Conservation (phyloP, 2,888 invertebrate species). For the Drosophila cracens region DNA sequence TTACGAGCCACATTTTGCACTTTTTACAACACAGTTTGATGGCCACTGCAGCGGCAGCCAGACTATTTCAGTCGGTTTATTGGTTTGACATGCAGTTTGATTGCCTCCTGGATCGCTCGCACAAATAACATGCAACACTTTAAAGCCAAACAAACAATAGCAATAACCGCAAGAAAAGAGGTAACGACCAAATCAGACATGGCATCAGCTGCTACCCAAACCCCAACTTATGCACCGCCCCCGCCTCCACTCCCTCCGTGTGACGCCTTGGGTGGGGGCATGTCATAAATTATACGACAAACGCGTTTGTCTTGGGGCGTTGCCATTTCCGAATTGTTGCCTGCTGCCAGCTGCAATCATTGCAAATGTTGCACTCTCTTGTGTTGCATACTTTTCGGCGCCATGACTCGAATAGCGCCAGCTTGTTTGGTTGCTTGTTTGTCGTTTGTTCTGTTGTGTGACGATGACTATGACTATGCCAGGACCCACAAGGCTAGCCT, state of each 20-base stretch:
- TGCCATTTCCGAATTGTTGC: constrained; percentile 52
- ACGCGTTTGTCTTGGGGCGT: constrained; percentile 73
- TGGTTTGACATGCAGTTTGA: constrained; percentile 76
- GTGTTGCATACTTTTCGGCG: constrained; percentile 75
- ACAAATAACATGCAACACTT: constrained; percentile 79
- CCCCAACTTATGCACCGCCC: background rate
- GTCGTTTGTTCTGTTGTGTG: constrained; percentile 4
- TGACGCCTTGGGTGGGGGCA: constrained; percentile 25
- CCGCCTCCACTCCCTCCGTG: background rate
- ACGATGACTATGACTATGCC: constrained; percentile 4
- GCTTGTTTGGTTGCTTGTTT: constrained; percentile 1
- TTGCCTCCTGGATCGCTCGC: constrained; percentile 39
- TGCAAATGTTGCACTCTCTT: constrained; percentile 71
- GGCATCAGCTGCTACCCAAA: constrained; percentile 43
- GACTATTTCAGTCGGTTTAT: constrained; percentile 35
- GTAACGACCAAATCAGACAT: constrained; percentile 68
- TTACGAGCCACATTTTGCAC: constrained; percentile 53
- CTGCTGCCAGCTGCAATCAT: constrained; percentile 72
- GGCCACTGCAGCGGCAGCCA: constrained; percentile 40
- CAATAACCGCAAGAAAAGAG: constrained; percentile 3
- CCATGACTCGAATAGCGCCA: constrained; percentile 13
- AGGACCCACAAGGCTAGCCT: constrained; percentile 31
- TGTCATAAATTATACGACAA: constrained; percentile 79
- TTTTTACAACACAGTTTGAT: constrained; percentile 70
- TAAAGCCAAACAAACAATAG: constrained; percentile 6